Evolutionary conservation across 1,140 invertebrate species (phyloP).

Genomic region (Melipona quadrifasciata): DNA sequence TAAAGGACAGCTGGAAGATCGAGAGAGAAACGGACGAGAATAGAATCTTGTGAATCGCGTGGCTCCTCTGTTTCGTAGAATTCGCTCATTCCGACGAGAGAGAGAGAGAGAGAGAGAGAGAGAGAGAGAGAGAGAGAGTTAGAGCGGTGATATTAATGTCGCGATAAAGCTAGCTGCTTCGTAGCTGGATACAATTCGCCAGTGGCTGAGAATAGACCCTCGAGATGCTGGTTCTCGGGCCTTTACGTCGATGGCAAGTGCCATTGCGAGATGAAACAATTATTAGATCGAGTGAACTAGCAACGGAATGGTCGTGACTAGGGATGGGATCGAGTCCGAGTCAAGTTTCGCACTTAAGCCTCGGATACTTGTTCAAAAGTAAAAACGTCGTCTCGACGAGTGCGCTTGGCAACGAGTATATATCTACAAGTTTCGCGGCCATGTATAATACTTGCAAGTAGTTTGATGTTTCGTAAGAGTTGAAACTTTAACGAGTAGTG

Average conservation of each 20-base stretch:
- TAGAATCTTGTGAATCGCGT: background rate
- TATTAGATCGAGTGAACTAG: conserved; percentile 28
- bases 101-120: too few relatives aligned
- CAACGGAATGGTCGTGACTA: too few relatives aligned
- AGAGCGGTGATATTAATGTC: conserved; percentile 65
- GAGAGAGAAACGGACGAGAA: background rate
- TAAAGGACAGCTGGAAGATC: background rate
- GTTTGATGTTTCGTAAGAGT: too few relatives aligned
- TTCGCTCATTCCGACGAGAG: background rate
- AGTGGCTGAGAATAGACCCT: background rate
- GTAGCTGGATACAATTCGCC: conserved; percentile 47
- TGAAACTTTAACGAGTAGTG: background rate
- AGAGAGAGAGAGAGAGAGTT: background rate
- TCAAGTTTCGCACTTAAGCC: too few relatives aligned
- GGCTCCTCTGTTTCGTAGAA: conserved; percentile 9
- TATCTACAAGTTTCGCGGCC: too few relatives aligned
- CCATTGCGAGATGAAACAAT: conserved; percentile 53
- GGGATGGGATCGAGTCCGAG: too few relatives aligned
- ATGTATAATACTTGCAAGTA: too few relatives aligned
- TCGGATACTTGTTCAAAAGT: too few relatives aligned
- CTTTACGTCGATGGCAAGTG: conserved; percentile 40
- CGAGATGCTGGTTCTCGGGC: conserved; percentile 12
- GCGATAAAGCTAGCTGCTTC: conserved; percentile 66
- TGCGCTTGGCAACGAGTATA: too few relatives aligned
- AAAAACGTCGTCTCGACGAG: too few relatives aligned